Base-by-base conservation (phyloP, 2,797 vertebrate genomes). In the Diplodus sargus region DNA sequence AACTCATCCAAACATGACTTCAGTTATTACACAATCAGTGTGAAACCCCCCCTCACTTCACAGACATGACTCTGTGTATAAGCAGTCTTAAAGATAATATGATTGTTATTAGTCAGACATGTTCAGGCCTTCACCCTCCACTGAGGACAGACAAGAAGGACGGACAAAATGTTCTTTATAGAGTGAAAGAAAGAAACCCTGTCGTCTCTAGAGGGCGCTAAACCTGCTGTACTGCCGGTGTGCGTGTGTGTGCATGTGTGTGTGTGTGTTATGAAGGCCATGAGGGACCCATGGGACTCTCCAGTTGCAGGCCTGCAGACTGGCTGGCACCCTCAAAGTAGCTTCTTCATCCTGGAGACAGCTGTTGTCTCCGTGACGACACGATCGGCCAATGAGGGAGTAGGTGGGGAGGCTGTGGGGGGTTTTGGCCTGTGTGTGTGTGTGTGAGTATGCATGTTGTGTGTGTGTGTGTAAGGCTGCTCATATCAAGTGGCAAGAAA, bases 321-420 rank as follows among this genome's bases (percentile, higher is more conserved):
- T 96, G 96, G 95, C 96, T 96, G 96, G 96, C 96, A 96, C 96
- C 96, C 96, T 94, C 92, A 84, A 89, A 93, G 94, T 93, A 94
- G 95, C 95, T 93, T 93, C 95, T 96, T 95, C 95, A 96, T 95
- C 95, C 95, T 91, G 84, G 94, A 93, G 95, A 96, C 96, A 97
- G 96, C 96, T 97, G 96, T 96, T 96, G 94, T 92, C 85, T 95
- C 91, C 87, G 92, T 94, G 95, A 95, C 94, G 91, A 92, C 94
- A 94, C 72, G 16, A 87, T 88, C 12, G 60, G 85, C 95, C 93
- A 95, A 95, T 95, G 89, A 87, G 92, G 71, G 89, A 77, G 58
- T 20, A 48, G 81, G 82, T 81, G 78, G 81, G 83, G 66, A 53
- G 76, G 79, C 43, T 69, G 70, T 18, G 16, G 34, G 75, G 82